Conservation (phyloP, 1,140 invertebrate species). For the Hypothenemus hampei region DNA sequence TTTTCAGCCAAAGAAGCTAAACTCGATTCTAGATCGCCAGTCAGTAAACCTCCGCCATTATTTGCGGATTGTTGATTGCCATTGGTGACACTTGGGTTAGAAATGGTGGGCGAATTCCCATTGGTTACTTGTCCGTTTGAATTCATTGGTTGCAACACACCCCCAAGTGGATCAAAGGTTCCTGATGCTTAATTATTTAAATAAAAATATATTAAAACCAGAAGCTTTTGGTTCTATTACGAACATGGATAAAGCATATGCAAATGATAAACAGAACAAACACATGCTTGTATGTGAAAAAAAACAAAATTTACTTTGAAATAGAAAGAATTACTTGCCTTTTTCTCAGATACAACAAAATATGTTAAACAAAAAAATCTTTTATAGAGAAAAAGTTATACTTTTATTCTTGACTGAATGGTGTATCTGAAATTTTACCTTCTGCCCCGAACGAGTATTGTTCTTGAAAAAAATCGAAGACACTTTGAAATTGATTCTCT, state of each 20-base stretch:
- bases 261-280: no score
- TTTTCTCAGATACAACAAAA: no score
- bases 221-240: no score
- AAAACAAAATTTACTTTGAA: no score
- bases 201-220: neutral
- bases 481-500: constrained; percentile 35
- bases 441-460: neutral
- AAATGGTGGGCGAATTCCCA: constrained; percentile 21
- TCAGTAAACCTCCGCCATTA: constrained; percentile 56
- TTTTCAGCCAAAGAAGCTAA: constrained; percentile 87
- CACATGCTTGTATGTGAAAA: no score
- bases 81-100: constrained; percentile 39
- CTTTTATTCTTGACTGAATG: no score
- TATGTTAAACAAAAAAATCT: no score
- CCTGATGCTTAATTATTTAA: neutral
- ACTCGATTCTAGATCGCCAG: constrained; percentile 87
- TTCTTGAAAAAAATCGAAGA: constrained; percentile 41
- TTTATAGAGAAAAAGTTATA: no score
- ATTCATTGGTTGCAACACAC: constrained; percentile 58
- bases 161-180: constrained; percentile 69
- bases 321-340: no score
- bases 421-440: no score
- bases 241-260: no score
- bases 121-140: constrained; percentile 36
- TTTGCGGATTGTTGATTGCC: constrained; percentile 28